phyloP scores from a whole-genome alignment of 2,888 invertebrate genomes.

The Heliconius aoede region DNA sequence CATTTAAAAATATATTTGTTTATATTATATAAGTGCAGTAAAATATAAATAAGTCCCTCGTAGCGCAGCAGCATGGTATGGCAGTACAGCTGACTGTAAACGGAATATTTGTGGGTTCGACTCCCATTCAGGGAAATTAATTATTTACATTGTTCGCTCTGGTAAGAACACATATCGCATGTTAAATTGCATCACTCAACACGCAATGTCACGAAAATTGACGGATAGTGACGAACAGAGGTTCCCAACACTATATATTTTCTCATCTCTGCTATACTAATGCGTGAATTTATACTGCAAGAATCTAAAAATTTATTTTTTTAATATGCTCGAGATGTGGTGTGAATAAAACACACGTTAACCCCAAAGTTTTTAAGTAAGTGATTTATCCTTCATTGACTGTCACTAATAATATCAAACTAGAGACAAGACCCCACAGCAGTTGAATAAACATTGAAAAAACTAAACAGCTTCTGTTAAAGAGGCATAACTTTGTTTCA shows the following conservation, averaged over 20 bases:
- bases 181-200: not conserved
- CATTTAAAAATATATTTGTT: too few relatives aligned
- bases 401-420: conserved; percentile 30
- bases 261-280: too few relatives aligned
- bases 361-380: not conserved
- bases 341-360: conserved; percentile 11
- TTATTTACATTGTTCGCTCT: too few relatives aligned
- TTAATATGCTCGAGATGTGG: not conserved
- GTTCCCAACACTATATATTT: not conserved
- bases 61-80: too few relatives aligned
- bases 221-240: not conserved
- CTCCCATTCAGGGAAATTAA: not conserved
- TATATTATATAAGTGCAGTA: too few relatives aligned
- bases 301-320: not conserved
- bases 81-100: not conserved
- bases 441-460: conserved; percentile 38
- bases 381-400: conserved; percentile 29
- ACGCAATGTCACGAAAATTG: not conserved
- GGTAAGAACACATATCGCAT: not conserved
- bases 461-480: not conserved
- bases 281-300: too few relatives aligned
- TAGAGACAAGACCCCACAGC: conserved; percentile 27
- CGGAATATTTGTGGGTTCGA: not conserved
- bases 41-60: too few relatives aligned
- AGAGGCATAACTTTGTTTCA: not conserved